These are phyloP conservation scores for Meles meles DNA, from an alignment of 2,113 vertebrate genomes.

Conservation along the genomic window DNA sequence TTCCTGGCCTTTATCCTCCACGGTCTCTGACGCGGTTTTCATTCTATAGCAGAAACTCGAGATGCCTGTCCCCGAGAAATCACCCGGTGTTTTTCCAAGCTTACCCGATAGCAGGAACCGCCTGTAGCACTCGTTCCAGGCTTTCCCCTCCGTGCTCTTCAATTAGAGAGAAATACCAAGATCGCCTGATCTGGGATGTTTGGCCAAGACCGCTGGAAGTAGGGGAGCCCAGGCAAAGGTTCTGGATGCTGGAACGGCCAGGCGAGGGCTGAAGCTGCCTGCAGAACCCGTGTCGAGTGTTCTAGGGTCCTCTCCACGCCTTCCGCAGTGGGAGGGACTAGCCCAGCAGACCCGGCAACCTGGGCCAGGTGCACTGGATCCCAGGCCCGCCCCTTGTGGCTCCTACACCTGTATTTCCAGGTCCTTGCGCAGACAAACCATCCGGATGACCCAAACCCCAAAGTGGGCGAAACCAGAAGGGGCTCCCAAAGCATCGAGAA, in stretches of 20 bases:
- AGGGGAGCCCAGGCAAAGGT: not conserved
- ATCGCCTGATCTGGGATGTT: not conserved
- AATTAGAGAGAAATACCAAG: not conserved
- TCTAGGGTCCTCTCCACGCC: rapidly evolving
- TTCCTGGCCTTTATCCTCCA: not conserved
- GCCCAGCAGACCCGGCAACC: not conserved
- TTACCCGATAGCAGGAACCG: not conserved
- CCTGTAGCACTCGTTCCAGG: not conserved
- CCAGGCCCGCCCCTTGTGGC: not conserved
- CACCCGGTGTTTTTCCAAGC: not conserved
- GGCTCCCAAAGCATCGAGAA: not conserved
- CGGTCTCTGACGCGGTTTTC: not conserved
- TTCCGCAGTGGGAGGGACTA: not conserved
- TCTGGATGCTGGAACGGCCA: not conserved
- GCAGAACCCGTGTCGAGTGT: not conserved
- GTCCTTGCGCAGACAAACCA: not conserved
- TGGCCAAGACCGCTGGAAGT: not conserved
- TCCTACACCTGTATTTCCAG: not conserved
- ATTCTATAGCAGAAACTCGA: not conserved
- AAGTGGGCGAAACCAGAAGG: not conserved
- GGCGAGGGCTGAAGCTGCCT: not conserved
- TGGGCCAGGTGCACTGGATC: not conserved
- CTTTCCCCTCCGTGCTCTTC: not conserved
- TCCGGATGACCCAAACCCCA: not conserved
- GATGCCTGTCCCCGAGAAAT: not conserved